These are phyloP conservation scores for Formica aserva DNA, from an alignment of 2,888 invertebrate species.

Conservation along the genomic window DNA sequence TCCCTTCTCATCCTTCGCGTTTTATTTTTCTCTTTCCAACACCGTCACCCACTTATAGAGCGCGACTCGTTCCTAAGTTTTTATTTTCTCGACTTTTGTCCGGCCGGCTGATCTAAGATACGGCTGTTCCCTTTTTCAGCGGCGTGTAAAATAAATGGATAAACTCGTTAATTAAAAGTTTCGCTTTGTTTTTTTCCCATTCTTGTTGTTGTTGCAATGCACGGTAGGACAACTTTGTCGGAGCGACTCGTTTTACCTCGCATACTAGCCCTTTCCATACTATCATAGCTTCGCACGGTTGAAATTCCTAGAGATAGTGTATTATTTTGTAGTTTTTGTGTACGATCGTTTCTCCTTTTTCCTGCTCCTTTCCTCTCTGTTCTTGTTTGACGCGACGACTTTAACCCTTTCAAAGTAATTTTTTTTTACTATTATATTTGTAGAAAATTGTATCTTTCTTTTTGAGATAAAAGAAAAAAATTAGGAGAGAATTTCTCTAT, in stretches of 20 bases:
- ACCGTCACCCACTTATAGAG: conserved; percentile 61
- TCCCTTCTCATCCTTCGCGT: conserved; percentile 50
- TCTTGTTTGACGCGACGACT: not conserved
- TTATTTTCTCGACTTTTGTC: conserved; percentile 60
- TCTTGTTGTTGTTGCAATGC: conserved; percentile 66
- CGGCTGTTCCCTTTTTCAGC: conserved; percentile 73
- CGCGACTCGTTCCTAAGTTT: conserved; percentile 49
- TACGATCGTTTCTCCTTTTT: not conserved
- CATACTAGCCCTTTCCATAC: not conserved
- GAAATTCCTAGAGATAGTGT: conserved; percentile 33
- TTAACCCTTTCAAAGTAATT: not conserved
- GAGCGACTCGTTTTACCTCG: not conserved
- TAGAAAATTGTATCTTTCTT: not conserved
- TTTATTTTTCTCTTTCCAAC: conserved; percentile 21
- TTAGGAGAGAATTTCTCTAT: not conserved
- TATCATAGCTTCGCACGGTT: conserved; percentile 50
- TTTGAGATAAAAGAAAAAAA: not conserved
- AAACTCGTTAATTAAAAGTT: conserved; percentile 84
- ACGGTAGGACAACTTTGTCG: conserved; percentile 34
- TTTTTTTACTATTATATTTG: not conserved
- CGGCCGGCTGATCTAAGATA: conserved; percentile 49
- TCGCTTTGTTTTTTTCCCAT: conserved; percentile 54
- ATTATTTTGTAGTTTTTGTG: conserved; percentile 2
- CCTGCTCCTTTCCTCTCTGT: not conserved
- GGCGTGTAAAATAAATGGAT: conserved; percentile 79